Evolutionary conservation across 2,113 vertebrate species (phyloP).

Genomic region (Eudyptes chrysolophus): DNA sequence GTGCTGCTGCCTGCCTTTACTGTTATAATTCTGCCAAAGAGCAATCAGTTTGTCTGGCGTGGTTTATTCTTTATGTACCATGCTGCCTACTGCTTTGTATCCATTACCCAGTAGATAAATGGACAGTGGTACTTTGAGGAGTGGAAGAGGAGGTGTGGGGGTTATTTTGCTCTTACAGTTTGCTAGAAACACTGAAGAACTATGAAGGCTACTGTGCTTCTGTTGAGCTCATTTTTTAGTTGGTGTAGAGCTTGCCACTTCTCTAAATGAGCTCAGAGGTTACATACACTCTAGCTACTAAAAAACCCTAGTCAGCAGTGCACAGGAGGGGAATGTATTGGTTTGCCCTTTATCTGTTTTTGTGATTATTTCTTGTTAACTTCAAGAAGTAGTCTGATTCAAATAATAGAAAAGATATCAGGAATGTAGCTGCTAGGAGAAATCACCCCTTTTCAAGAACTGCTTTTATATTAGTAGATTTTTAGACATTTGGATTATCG

Average conservation of each 20-base stretch:
- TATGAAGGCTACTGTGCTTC: rapidly evolving
- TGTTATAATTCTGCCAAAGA: background rate
- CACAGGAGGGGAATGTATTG: background rate
- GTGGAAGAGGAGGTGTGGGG: background rate
- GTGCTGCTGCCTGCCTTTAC: background rate
- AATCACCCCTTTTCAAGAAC: background rate
- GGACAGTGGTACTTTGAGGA: background rate
- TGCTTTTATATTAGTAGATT: background rate
- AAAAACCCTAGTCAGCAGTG: background rate
- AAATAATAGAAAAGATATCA: background rate
- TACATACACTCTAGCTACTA: background rate
- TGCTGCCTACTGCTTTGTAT: background rate
- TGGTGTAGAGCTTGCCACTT: background rate
- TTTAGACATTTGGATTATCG: background rate
- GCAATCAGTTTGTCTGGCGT: background rate
- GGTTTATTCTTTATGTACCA: background rate
- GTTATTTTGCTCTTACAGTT: background rate
- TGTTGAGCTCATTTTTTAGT: background rate
- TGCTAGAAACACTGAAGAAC: background rate
- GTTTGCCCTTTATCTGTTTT: background rate
- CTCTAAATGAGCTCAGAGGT: background rate
- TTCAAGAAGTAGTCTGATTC: background rate
- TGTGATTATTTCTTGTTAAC: background rate
- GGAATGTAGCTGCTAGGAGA: background rate
- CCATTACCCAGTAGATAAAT: background rate